These are phyloP conservation scores for Campoletis raptor DNA, from an alignment of 2,888 invertebrate species.

Conservation along the genomic window DNA sequence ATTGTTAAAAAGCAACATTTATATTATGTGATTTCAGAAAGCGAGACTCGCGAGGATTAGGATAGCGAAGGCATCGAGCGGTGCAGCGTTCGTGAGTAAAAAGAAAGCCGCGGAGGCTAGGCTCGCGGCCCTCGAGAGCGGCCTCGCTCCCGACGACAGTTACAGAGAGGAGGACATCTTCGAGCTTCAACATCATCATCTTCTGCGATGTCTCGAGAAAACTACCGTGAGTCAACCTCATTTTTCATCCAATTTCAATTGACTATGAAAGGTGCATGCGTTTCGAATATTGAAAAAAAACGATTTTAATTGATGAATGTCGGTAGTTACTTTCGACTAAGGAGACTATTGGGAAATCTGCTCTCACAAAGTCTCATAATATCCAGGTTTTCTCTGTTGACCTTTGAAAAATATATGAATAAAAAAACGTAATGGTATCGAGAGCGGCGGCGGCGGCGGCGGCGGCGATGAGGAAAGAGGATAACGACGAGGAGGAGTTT, in stretches of 20 bases:
- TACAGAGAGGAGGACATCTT: slow-evolving; percentile 98
- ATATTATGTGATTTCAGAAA: slow-evolving; percentile 89
- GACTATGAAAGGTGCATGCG: no score
- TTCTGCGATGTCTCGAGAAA: slow-evolving; percentile 98
- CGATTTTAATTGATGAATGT: slow-evolving; percentile 24
- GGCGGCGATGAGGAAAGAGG: slow-evolving; percentile 8
- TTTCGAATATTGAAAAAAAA: no score
- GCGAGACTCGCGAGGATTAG: slow-evolving; percentile 98
- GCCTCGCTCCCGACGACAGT: slow-evolving; percentile 95
- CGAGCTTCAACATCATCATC: slow-evolving; percentile 99
- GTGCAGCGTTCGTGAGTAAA: slow-evolving; percentile 99
- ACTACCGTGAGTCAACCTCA: slow-evolving; percentile 92
- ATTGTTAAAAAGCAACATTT: slow-evolving; percentile 1
- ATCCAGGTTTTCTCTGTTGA: slow-evolving; percentile 10
- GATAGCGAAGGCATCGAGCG: slow-evolving; percentile 99
- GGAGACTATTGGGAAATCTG: slow-evolving; percentile 4
- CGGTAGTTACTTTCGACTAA: background rate
- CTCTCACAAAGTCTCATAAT: background rate
- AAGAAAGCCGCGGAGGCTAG: slow-evolving; percentile 99
- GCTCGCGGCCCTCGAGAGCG: slow-evolving; percentile 96
- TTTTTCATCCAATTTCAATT: no score
- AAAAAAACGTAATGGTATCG: slow-evolving; percentile 34
- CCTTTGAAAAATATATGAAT: slow-evolving; percentile 38
- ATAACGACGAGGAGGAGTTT: slow-evolving; percentile 12
- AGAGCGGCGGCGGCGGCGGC: no score